Base-by-base conservation (phyloP, 1,140 invertebrate genomes). In the Apis mellifera region DNA sequence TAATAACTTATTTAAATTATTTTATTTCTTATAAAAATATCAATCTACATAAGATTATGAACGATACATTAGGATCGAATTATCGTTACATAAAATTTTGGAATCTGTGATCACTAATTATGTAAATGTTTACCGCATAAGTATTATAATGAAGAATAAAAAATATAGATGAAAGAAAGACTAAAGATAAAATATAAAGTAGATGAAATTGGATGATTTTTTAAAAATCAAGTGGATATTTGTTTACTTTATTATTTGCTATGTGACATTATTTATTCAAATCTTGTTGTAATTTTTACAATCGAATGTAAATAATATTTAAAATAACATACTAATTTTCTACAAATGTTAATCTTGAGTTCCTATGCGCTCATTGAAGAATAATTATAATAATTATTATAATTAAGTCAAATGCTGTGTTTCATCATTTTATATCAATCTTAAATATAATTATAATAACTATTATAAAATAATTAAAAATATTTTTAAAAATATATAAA, bases 31-130 rank as follows among this genome's bases (percentile, higher is more conserved):
- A 15, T 19, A 48, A 21, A 32, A 57, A 48, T 4, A 23, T 11
- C 13, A 21, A 66, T 65, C 50, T 17, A 9, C 32, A 21, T 52
- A 59, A 48, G 55, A 59, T 42, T 32, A 17, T 11, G 72, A 69
- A 66, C 48, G 54, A 69, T 26, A 42, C 57, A 11, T 57, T 69
- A 57, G 32, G 15, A 11, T 23, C n/a, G 12, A 48, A n/a, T 32
- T 79, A 23, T 23, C 11, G 42, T 23, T 66, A 23, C 15, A 17
- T 68, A 59, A 73, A 69, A 32, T 52, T 68, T 77, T 11, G 23
- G 9, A 26, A 68, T 23, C 73, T 76, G 73, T 82, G 62, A 76
- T 76, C 62, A 60, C 32, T 65, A 80, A 74, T 64, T 76, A 50
- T 52, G 23, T 52, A 26, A 82, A 54, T 15, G 60, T 76, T n/a